These are phyloP conservation scores for Coreoperca whiteheadi DNA, from an alignment of 2,113 vertebrate genomes.

Conservation along the genomic window DNA sequence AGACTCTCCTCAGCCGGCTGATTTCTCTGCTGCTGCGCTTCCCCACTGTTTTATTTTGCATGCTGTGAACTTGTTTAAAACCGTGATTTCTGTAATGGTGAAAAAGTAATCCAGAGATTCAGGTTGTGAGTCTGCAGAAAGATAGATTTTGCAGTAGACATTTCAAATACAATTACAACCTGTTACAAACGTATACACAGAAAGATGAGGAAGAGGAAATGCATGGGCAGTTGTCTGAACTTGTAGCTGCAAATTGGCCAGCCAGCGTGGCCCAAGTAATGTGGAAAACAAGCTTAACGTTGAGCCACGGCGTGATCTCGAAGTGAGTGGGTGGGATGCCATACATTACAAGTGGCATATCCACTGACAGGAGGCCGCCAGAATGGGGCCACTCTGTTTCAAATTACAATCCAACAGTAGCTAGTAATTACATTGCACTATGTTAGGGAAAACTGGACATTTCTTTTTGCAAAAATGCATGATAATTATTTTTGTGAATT, in stretches of 20 bases:
- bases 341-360: slow-evolving; percentile 58
- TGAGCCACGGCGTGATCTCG: slow-evolving; percentile 15
- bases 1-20: slow-evolving; percentile 41
- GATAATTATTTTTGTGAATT: background rate
- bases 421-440: slow-evolving; percentile 20
- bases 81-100: background rate
- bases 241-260: slow-evolving; percentile 54
- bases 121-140: background rate
- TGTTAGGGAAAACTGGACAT: background rate
- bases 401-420: slow-evolving; percentile 54
- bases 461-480: background rate
- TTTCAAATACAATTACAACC: slow-evolving; percentile 20
- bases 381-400: slow-evolving; percentile 55
- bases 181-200: background rate
- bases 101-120: slow-evolving; percentile 4
- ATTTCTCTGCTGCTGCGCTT: slow-evolving; percentile 32
- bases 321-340: slow-evolving; percentile 59
- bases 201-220: background rate
- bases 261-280: slow-evolving; percentile 15
- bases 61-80: slow-evolving; percentile 13
- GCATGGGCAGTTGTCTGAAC: slow-evolving; percentile 36
- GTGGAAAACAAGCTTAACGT: slow-evolving; percentile 47
- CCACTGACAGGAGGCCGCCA: slow-evolving; percentile 57
- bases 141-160: background rate
- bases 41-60: slow-evolving; percentile 31